Conservation (phyloP, 2,113 vertebrate genomes). For the Labrus mixtus region DNA sequence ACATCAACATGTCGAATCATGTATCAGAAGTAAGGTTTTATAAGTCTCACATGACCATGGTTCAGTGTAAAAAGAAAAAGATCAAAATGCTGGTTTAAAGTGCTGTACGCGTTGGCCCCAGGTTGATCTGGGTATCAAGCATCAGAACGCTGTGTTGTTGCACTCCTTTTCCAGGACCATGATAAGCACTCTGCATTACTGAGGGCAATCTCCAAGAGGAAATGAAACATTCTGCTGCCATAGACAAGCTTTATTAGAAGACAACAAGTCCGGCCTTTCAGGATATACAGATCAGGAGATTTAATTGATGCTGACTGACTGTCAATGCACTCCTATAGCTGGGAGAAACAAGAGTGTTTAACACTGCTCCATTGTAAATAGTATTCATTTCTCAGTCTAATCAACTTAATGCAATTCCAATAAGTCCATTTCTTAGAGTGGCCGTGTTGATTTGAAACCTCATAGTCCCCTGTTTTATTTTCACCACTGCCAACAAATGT, state of each 20-base stretch:
- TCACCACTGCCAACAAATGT: constrained; percentile 79
- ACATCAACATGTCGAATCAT: neutral
- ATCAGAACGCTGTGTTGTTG: constrained; percentile 71
- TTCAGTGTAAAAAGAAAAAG: constrained; percentile 27
- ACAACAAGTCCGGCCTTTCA: constrained; percentile 76
- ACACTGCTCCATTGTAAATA: constrained; percentile 74
- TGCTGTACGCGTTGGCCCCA: constrained; percentile 49
- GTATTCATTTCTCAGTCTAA: constrained; percentile 76
- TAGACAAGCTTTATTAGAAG: constrained; percentile 78
- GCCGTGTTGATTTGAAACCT: constrained; percentile 77
- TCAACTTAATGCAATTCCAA: constrained; percentile 80
- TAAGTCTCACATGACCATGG: constrained; percentile 12
- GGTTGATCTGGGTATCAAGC: constrained; percentile 78
- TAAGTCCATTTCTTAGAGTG: constrained; percentile 81
- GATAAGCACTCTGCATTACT: constrained; percentile 77
- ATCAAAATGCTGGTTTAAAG: constrained; percentile 45
- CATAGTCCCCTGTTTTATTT: constrained; percentile 73
- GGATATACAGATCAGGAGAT: constrained; percentile 76
- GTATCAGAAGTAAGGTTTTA: constrained; percentile 21
- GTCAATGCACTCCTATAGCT: constrained; percentile 69
- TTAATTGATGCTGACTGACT: constrained; percentile 80
- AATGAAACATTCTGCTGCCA: constrained; percentile 81
- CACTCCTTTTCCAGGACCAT: constrained; percentile 67
- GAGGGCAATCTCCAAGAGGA: constrained; percentile 80
- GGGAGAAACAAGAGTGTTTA: constrained; percentile 71